These are phyloP conservation scores for Tyrannus savana DNA, from an alignment of 2,113 vertebrate species.

Conservation along the genomic window DNA sequence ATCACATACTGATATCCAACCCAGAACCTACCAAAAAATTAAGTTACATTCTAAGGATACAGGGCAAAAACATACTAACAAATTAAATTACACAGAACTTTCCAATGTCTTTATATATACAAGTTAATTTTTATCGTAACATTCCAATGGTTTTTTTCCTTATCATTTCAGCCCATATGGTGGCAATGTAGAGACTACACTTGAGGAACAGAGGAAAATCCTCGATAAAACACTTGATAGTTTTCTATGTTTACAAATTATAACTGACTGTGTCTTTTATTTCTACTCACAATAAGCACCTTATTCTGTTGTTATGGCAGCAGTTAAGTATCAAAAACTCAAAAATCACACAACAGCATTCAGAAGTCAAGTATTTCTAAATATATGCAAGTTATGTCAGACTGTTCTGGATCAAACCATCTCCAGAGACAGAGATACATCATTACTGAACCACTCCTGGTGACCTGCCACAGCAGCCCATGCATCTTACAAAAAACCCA, in stretches of 20 bases:
- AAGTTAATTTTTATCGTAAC: not conserved
- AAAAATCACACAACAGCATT: not conserved
- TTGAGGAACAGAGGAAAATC: not conserved
- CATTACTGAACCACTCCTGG: not conserved
- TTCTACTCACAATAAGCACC: not conserved
- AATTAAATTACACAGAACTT: not conserved
- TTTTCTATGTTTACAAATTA: not conserved
- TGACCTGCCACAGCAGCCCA: not conserved
- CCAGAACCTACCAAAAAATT: conserved; percentile 84
- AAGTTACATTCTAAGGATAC: not conserved
- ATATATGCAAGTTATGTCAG: not conserved
- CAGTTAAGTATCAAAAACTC: not conserved
- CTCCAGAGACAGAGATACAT: not conserved
- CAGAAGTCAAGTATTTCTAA: not conserved
- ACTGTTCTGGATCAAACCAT: not conserved
- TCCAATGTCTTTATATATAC: not conserved
- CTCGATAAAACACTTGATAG: not conserved
- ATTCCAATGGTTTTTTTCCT: not conserved
- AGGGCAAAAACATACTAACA: not conserved
- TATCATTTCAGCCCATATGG: not conserved
- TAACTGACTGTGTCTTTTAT: not conserved
- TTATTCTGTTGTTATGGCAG: not conserved
- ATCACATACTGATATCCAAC: conserved; percentile 98
- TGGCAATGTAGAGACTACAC: not conserved
- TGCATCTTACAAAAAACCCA: not conserved